Conservation (phyloP, 1,140 invertebrate genomes). For the Prorops nasuta region DNA sequence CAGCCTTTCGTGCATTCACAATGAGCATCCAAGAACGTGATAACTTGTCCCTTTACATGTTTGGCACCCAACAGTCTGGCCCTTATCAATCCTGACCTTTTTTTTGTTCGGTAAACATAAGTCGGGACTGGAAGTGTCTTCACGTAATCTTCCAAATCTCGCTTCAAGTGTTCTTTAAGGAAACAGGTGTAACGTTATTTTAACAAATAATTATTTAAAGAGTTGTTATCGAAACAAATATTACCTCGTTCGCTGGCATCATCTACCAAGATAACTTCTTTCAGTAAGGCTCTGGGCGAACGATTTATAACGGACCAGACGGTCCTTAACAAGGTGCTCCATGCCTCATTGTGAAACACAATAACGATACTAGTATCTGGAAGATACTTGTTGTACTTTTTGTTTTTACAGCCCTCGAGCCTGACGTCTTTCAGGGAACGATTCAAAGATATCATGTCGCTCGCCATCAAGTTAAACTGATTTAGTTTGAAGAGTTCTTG, state of each 20-base stretch:
- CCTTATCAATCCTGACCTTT: conserved; percentile 89
- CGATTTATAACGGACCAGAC: conserved; percentile 97
- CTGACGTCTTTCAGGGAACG: conserved; percentile 92
- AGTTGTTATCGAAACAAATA: background rate
- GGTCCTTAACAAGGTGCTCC: conserved; percentile 91
- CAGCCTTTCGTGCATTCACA: conserved; percentile 94
- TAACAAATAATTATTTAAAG: background rate
- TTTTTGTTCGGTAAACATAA: conserved; percentile 81
- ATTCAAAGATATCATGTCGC: conserved; percentile 96
- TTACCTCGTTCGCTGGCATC: conserved; percentile 91
- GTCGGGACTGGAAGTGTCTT: conserved; percentile 80
- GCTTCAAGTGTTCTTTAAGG: conserved; percentile 80
- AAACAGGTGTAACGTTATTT: conserved; percentile 15
- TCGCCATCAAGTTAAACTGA: conserved; percentile 97
- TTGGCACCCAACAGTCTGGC: conserved; percentile 89
- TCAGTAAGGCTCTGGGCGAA: conserved; percentile 80
- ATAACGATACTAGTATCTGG: conserved; percentile 92
- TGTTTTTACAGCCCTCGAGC: conserved; percentile 79
- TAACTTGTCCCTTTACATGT: conserved; percentile 88
- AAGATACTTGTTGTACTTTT: conserved; percentile 73
- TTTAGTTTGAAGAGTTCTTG: conserved; percentile 96
- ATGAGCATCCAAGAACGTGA: conserved; percentile 95
- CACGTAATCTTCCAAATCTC: conserved; percentile 88
- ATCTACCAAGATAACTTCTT: conserved; percentile 94
- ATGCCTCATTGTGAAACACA: conserved; percentile 97